Base-by-base conservation (phyloP, 2,888 invertebrate genomes). In the Zaprionus bogoriensis region DNA sequence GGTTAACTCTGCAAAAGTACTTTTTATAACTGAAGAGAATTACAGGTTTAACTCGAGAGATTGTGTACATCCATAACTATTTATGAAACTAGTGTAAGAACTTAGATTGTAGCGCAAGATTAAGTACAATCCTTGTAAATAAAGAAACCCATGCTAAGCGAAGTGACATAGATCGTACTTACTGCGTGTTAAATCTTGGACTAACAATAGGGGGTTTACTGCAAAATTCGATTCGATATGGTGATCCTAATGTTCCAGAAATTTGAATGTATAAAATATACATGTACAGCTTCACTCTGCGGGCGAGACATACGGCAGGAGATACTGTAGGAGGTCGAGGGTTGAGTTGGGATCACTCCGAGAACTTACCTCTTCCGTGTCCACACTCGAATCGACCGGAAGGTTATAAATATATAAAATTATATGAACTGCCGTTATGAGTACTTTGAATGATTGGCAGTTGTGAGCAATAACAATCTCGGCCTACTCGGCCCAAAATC, bases 321-420 rank as follows among this genome's bases (percentile, higher is more conserved):
- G 17, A 12, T 4, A 22, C 20, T 27, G 45, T 14, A n/a, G n/a
- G n/a, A n/a, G n/a, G n/a, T n/a, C n/a, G n/a, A n/a, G n/a, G n/a
- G n/a, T 9, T 6, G 5, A 36, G 1, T 17, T 17, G 32, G 9
- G 14, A 2, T 17, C 23, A 4, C 4, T 23, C 4, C 3, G 23
- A 17, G 3, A 12, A 38, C 83, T 82, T 41, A 85, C 86, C 83
- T 63, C 57, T 65, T 51, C 23, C 10, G 62, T 45, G 38, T 58
- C 27, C 39, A 20, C 27, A 50, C 38, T 51, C 42, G 47, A 73
- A 55, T 68, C 67, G 44, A 19, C 68, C 69, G 42, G 55, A 57
- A 51, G 60, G 38, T 80, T 77, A 65, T 47, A 74, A 80, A 80
- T 45, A 55, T 77, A 67, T 46, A 80, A 77, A 77, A 59, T 39